These are phyloP conservation scores for Adelosebastes latens DNA, from an alignment of 2,797 vertebrate genomes.

Conservation along the genomic window DNA sequence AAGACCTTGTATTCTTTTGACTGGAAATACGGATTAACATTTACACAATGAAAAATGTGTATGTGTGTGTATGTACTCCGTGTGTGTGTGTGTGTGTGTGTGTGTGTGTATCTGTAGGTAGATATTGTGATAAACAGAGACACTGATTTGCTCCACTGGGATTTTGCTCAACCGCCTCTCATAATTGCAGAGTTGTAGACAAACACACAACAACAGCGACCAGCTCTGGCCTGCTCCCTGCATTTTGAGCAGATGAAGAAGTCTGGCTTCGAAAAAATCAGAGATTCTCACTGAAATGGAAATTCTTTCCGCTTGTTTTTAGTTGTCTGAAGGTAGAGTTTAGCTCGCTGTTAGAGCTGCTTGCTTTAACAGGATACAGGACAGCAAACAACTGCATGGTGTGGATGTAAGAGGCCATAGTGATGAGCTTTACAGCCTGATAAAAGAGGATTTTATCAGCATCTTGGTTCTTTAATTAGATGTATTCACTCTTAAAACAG, in stretches of 20 bases:
- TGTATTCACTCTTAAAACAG: not conserved
- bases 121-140: constrained; percentile 53
- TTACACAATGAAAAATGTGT: not conserved
- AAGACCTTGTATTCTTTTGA: constrained; percentile 1
- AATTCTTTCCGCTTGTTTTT: not conserved
- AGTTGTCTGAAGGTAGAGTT: not conserved
- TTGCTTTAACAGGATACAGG: not conserved
- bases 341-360: not conserved
- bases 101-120: constrained; percentile 18
- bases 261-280: not conserved
- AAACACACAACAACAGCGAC: constrained; percentile 7
- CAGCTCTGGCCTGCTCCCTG: constrained; percentile 11
- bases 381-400: not conserved
- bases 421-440: not conserved
- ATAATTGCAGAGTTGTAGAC: constrained; percentile 51
- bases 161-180: constrained; percentile 33
- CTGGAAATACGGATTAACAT: not conserved
- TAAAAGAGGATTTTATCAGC: not conserved
- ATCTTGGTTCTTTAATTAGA: not conserved
- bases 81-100: not conserved
- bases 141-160: constrained; percentile 57
- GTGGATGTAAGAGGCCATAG: not conserved
- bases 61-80: not conserved
- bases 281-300: not conserved
- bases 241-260: constrained; percentile 39